Evolutionary conservation across 2,797 vertebrate genomes (phyloP), one percentile per base, ranked within the genome.

Genomic region (Brachymystax lenok): DNA sequence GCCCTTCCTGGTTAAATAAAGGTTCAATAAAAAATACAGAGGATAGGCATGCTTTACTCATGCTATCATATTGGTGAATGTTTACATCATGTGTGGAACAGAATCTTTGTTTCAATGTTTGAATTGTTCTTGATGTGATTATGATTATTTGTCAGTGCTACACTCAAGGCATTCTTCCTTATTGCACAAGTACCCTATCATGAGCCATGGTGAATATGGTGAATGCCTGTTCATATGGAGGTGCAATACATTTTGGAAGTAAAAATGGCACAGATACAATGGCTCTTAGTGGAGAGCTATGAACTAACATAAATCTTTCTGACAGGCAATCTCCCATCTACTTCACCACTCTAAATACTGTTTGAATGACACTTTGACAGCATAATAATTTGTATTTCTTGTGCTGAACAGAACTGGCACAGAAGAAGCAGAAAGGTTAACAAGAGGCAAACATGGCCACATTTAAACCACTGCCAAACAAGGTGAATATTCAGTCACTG

Each of bases 21-120:
- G 1, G 1, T 1, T 35, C 6, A 35, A 35, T 35, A 7, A 35
- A 35, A 35, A 35, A 35, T 83, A 81, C 80, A 69, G 80, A 82
- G 78, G 79, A 74, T 78, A 79, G 54, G 85, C 82, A 64, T 75
- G 76, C 71, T 81, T 75, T 64, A 71, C 13, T 64, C 81, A 77
- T 79, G 50, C 82, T 79, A 83, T 89, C 79, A 84, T 83, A 76
- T 75, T 79, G 73, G 74, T 86, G 83, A 83, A 84, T 84, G 78
- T 88, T 84, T 85, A 80, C 76, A 80, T 72, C 82, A 79, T 81
- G 54, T 79, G 50, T 52, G 7, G 27, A 76, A 81, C 79, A 80
- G 54, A 80, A 83, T 71, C 75, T 68, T 74, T 56, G 16, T 56
- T 24, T 81, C 27, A 59, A 14, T 75, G 46, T 14, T 14, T 17